Evolutionary conservation across 1,140 invertebrate species (phyloP).

Genomic region (Nasonia vitripennis): DNA sequence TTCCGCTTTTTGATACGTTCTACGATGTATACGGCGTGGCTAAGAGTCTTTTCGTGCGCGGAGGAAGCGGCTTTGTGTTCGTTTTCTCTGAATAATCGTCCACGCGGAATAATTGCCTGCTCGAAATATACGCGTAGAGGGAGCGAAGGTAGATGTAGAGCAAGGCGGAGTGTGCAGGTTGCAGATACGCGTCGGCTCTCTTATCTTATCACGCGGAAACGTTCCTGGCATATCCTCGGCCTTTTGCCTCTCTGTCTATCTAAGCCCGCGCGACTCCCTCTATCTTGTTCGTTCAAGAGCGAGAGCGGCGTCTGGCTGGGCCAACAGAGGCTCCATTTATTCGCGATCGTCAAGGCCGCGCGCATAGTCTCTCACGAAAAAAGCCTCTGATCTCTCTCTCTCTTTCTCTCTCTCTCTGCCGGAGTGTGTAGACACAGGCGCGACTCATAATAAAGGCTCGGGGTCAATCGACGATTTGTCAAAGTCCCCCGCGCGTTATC

Average conservation of each 20-base stretch:
- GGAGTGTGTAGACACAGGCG: too few species aligned
- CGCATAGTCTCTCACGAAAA: not conserved
- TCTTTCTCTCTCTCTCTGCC: not conserved
- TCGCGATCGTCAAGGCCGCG: constrained; percentile 71
- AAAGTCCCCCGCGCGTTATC: constrained; percentile 59
- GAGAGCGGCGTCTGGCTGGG: constrained; percentile 24
- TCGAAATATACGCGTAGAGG: not conserved
- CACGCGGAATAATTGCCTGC: not conserved
- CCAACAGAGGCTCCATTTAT: constrained; percentile 74
- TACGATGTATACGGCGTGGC: too few species aligned
- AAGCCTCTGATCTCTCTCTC: not conserved
- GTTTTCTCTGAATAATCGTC: too few species aligned
- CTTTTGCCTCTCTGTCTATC: constrained; percentile 53
- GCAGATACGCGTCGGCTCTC: constrained; percentile 53
- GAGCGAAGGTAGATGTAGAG: constrained; percentile 42
- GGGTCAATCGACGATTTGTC: constrained; percentile 66
- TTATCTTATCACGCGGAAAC: constrained; percentile 72
- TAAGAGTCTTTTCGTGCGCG: not conserved
- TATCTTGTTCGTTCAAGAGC: not conserved
- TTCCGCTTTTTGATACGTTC: constrained; percentile 12
- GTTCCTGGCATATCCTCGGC: constrained; percentile 61
- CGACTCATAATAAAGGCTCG: not conserved
- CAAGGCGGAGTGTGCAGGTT: constrained; percentile 41
- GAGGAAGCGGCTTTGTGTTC: not conserved
- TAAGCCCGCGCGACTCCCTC: not conserved